Evolutionary conservation across 1,140 invertebrate species (phyloP).

Genomic region (Meteorus sp.): DNA sequence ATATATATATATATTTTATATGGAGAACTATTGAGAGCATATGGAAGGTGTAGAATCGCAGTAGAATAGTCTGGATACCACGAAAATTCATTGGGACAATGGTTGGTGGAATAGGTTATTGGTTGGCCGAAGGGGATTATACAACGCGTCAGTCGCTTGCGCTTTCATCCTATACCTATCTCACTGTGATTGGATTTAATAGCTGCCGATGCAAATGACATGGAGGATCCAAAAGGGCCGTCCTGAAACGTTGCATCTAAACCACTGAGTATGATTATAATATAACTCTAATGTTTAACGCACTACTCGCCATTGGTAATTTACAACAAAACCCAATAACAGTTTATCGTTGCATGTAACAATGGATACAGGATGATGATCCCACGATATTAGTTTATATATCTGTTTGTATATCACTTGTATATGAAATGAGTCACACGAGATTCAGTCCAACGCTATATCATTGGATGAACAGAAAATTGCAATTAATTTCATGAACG

Average conservation of each 20-base stretch:
- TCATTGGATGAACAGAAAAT: too few species aligned
- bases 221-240: constrained; percentile 34
- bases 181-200: constrained; percentile 48
- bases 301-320: too few species aligned
- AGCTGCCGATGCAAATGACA: constrained; percentile 39
- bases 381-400: too few species aligned
- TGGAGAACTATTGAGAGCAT: background rate
- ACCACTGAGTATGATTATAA: background rate
- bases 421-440: too few species aligned
- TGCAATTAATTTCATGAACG: too few species aligned
- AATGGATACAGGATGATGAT: too few species aligned
- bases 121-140: constrained; percentile 43
- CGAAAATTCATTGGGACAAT: constrained; percentile 34
- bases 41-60: background rate
- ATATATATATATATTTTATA: constrained; percentile 14
- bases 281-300: too few species aligned
- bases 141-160: constrained; percentile 42
- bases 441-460: too few species aligned
- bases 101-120: constrained; percentile 32
- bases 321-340: too few species aligned
- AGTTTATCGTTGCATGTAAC: too few species aligned
- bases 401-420: too few species aligned
- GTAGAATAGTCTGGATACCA: constrained; percentile 26
- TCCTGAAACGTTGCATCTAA: constrained; percentile 28
- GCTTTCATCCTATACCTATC: too few species aligned